Base-by-base conservation (phyloP, 2,113 vertebrate genomes). In the Pristiophorus japonicus region DNA sequence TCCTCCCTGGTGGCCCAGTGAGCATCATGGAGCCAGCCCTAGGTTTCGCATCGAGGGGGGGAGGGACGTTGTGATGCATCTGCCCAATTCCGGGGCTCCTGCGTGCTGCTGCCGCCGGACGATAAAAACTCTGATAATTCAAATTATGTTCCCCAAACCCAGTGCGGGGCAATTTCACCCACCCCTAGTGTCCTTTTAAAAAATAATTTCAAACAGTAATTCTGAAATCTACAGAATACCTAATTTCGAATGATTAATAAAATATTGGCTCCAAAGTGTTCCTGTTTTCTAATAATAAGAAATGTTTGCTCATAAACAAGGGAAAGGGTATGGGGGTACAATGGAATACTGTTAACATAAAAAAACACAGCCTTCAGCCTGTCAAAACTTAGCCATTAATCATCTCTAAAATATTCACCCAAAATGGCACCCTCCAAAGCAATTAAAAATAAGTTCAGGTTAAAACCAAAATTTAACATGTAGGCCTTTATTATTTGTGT, bases 361-460 rank as follows among this genome's bases (percentile, higher is more conserved):
- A 45, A 94, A 94, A 11, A 94, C 92, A 94, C 10, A 24, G 24
- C 65, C 92, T 94, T 94, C 92, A 94, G 92, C 38, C 92, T 94
- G 92, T 70, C 92, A 94, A 45, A 94, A 94, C 65, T 67, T 47
- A 67, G 24, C 92, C 65, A 94, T 94, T 94, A 94, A 94, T 94
- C 92, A 70, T 94, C 92, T 47, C 34, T 38, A 92, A 38, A 92
- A 92, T 65, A 92, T 92, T 92, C 59, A 22, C 34, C 16, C 34
- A 92, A 92, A 92, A 63, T 63, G 59, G 47, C 62, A 65, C n/a
- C 59, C n/a, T 88, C 59, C 90, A 47, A 70, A 94, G 38, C 92
- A 94, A 94, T 94, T 94, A 94, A 94, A 94, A 94, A 70, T 70
- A 94, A 94, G 65, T 94, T 94, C 20, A 6, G 38, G 63, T 30